Evolutionary conservation across 2,888 invertebrate genomes (phyloP).

Genomic region (Caenorhabditis macrosperma): DNA sequence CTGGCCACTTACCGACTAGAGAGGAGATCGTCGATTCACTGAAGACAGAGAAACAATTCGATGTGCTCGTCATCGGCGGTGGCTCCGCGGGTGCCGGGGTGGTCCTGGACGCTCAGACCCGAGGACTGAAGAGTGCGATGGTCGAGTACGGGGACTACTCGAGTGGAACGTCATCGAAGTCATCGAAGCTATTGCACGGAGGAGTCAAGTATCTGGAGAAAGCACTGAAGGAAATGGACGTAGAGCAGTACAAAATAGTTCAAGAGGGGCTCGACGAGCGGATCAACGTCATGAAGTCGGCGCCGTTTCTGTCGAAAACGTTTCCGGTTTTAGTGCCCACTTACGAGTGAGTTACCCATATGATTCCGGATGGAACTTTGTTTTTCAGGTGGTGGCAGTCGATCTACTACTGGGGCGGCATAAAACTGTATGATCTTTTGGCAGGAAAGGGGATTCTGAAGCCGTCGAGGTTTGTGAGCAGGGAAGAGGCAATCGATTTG

Average conservation of each 20-base stretch:
- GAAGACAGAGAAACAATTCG: slow-evolving; percentile 33
- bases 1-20: slow-evolving; percentile 8
- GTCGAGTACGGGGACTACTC: slow-evolving; percentile 41
- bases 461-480: slow-evolving; percentile 41
- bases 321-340: slow-evolving; percentile 45
- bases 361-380: neutral
- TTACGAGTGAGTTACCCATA: slow-evolving; percentile 20
- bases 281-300: slow-evolving; percentile 30
- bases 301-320: slow-evolving; percentile 29
- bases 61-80: slow-evolving; percentile 39
- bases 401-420: slow-evolving; percentile 34
- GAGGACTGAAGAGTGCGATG: slow-evolving; percentile 41
- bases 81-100: slow-evolving; percentile 38
- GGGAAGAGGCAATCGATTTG: slow-evolving; percentile 37
- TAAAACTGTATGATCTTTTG: slow-evolving; percentile 37
- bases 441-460: slow-evolving; percentile 34
- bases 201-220: slow-evolving; percentile 47
- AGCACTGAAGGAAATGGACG: slow-evolving; percentile 32
- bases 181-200: slow-evolving; percentile 42
- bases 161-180: slow-evolving; percentile 35
- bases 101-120: slow-evolving; percentile 34
- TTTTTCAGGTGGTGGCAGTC: slow-evolving; percentile 49
- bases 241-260: slow-evolving; percentile 34
- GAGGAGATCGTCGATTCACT: slow-evolving; percentile 14
- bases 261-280: slow-evolving; percentile 27